phyloP scores from a whole-genome alignment of 2,113 vertebrate genomes.

The Rynchops niger region DNA sequence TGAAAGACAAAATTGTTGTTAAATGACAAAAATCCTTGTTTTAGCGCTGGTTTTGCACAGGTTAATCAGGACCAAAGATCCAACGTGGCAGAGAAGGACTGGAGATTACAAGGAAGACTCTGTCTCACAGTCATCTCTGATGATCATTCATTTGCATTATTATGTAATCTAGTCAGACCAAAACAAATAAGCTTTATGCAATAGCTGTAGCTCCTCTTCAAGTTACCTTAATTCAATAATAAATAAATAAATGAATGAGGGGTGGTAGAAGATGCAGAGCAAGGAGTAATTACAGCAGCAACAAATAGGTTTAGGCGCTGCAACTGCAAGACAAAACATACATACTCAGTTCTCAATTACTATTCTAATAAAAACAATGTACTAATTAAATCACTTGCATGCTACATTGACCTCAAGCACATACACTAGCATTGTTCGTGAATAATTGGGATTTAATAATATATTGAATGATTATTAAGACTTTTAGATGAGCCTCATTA shows the following conservation, averaged over 20 bases:
- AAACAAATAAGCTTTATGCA: not conserved
- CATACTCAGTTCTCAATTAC: not conserved
- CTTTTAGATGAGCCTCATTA: constrained; percentile 37
- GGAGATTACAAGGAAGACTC: not conserved
- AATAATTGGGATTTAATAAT: constrained; percentile 36
- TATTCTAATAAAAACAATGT: constrained; percentile 5
- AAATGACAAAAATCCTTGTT: too few relatives aligned
- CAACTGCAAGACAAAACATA: not conserved
- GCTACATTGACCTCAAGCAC: not conserved
- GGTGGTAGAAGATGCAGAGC: not conserved
- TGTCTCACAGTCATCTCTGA: not conserved
- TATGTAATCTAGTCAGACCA: not conserved
- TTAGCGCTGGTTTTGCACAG: not conserved
- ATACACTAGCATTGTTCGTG: not conserved
- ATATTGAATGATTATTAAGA: constrained; percentile 18
- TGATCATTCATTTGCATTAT: not conserved
- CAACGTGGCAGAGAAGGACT: not conserved
- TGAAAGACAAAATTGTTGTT: too few relatives aligned
- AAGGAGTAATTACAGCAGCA: constrained; percentile 17
- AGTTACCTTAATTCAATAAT: not conserved
- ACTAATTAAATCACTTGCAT: constrained; percentile 7
- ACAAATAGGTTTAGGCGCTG: not conserved
- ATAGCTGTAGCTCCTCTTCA: not conserved
- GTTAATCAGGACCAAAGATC: not conserved
- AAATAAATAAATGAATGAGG: not conserved